A percentile compares a stretch with the other conserved stretches of the same genome.
phyloP scores from a whole-genome alignment of 2,888 invertebrate species.

The Mythimna impura region DNA sequence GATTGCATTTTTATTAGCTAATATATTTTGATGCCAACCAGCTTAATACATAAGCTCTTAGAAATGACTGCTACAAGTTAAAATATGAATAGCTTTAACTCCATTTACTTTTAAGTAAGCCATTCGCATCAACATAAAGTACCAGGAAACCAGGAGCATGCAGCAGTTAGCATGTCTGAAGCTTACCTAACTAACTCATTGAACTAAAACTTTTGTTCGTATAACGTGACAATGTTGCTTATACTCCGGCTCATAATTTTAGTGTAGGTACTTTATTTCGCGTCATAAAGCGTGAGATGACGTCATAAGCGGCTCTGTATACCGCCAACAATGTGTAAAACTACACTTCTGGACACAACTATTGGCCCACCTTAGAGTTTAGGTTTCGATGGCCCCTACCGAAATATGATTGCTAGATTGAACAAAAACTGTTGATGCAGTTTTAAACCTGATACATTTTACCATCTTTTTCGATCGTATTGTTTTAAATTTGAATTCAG shows the following conservation, averaged over 20 bases:
- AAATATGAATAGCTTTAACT: background rate
- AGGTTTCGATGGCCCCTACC: no score
- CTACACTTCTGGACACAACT: no score
- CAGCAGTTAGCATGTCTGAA: slow-evolving; percentile 50
- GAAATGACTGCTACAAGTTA: background rate
- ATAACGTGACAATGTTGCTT: slow-evolving; percentile 65
- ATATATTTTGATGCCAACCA: no score
- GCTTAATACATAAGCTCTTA: background rate
- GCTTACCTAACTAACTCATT: slow-evolving; percentile 50
- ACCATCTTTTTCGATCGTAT: no score
- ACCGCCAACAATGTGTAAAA: slow-evolving; percentile 60
- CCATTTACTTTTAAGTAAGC: background rate
- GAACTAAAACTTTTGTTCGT: slow-evolving; percentile 54
- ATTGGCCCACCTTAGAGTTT: no score
- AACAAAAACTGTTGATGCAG: no score
- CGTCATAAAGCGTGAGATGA: slow-evolving; percentile 68
- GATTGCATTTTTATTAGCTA: no score
- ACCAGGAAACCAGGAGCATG: slow-evolving; percentile 29
- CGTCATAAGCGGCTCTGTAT: slow-evolving; percentile 55
- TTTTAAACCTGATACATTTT: no score
- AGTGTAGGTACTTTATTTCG: slow-evolving; percentile 68
- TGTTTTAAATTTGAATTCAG: no score
- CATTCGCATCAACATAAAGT: slow-evolving; percentile 27
- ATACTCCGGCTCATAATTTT: slow-evolving; percentile 67
- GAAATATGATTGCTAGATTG: no score